Base-by-base conservation (phyloP, 2,113 vertebrate genomes). In the Urocolius indicus region DNA sequence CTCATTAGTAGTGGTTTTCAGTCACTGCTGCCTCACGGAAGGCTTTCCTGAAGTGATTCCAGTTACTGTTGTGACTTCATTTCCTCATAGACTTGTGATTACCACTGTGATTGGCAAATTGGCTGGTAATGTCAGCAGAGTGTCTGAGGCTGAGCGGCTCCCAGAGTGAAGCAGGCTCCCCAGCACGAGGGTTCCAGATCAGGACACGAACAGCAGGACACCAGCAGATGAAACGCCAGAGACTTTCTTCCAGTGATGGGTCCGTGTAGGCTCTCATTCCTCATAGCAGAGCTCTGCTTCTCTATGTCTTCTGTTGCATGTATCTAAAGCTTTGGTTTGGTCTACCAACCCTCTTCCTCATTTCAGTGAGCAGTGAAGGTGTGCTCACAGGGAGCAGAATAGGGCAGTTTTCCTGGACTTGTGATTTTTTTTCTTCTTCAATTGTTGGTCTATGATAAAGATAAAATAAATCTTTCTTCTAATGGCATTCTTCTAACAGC, bases 1-100 rank as follows among this genome's bases (percentile, higher is more conserved):
- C 61, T 14, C 1, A 1, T 36, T 15, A 1, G 66, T 9, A 27
- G 65, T 9, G 66, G 41, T 45, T 89, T 84, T 85, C 82, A 26
- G 38, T 48, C 67, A 67, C 69, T 36, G 41, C 55, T 88, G 81
- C 77, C 66, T 79, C 36, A 30, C 32, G 82, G 86, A 61, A 71
- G 65, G 86, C 68, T 84, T 51, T 94, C 54, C 92, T 92, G 90
- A 84, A 49, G 86, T 84, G 57, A 21, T 74, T 92, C 82, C 92
- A 86, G 88, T 54, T 54, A 5, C 65, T 48, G 65, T 4, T 51
- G 85, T 90, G 85, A 80, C 77, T 79, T 92, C 80, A 84, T 96
- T 94, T 96, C 93, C 92, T 59, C 0, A 0, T 45, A 88, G 83
- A 19, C n/a, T n/a, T 78, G 79, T 19, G 73, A 27, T 54, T 17